phyloP scores from a whole-genome alignment of 1,140 invertebrate genomes.

The Melipona quadrifasciata region DNA sequence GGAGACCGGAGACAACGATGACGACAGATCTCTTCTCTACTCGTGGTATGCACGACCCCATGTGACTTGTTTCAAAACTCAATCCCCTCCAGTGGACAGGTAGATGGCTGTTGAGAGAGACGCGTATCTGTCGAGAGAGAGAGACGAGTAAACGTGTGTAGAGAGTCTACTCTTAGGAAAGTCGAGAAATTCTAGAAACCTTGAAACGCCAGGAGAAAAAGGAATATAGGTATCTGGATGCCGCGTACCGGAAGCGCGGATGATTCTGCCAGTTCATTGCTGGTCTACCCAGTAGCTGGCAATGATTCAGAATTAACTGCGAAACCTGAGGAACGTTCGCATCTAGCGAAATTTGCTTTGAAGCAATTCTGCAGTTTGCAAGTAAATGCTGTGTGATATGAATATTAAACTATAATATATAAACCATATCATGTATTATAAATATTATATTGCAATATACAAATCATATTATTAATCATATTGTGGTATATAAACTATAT shows the following conservation, averaged over 20 bases:
- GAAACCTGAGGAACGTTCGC: no score
- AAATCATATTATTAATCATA: no score
- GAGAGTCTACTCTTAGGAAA: constrained; percentile 30
- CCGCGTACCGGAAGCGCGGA: neutral
- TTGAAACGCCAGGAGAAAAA: neutral
- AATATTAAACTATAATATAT: no score
- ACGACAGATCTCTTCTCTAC: constrained; percentile 39
- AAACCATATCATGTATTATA: no score
- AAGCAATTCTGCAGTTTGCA: no score
- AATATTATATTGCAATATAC: no score
- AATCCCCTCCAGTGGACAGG: constrained; percentile 46
- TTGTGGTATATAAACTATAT: no score
- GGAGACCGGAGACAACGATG: constrained; percentile 25
- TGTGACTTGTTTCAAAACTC: constrained; percentile 65
- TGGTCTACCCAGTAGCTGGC: neutral
- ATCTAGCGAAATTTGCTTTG: no score
- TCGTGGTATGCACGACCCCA: neutral
- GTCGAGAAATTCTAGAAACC: constrained; percentile 62
- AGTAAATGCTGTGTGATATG: no score
- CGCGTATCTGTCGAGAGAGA: neutral
- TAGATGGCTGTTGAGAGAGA: neutral
- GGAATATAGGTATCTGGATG: neutral
- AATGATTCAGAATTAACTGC: neutral
- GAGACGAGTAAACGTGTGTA: neutral
- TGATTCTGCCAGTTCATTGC: neutral